Percentiles rank a stretch among this genome's conserved stretches.
Evolutionary conservation across 2,113 vertebrate genomes (phyloP).

Genomic region (Rallus limicola): DNA sequence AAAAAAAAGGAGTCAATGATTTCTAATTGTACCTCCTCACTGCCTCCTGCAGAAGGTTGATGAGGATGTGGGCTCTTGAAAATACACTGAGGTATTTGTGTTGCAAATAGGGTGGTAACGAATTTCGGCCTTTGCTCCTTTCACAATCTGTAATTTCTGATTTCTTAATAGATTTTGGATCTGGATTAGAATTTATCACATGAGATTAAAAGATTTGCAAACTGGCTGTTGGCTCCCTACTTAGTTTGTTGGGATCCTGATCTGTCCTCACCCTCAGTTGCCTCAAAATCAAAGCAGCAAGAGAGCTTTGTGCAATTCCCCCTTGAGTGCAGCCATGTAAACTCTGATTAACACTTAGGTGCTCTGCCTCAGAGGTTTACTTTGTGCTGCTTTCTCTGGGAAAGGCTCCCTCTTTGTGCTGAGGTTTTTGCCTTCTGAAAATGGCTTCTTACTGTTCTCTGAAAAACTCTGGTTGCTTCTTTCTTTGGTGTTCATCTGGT

Average conservation of each 20-base stretch:
- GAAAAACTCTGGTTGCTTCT: not conserved
- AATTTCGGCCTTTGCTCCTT: not conserved
- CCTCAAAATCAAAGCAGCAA: not conserved
- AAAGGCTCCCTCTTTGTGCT: not conserved
- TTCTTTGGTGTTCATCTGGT: not conserved
- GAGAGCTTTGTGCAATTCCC: not conserved
- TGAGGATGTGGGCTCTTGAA: not conserved
- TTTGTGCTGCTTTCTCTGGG: not conserved
- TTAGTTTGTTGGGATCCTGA: not conserved
- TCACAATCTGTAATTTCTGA: not conserved
- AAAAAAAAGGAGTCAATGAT: not conserved
- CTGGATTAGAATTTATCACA: not conserved
- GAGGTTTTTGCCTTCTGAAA: not conserved
- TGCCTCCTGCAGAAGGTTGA: not conserved
- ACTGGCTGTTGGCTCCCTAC: not conserved
- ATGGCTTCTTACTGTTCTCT: not conserved
- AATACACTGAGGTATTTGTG: not conserved
- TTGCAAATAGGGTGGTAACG: not conserved
- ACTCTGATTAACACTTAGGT: not conserved
- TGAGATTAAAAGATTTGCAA: not conserved
- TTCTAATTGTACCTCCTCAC: not conserved
- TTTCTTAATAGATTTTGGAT: not conserved
- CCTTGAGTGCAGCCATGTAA: not conserved
- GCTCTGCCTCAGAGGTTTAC: not conserved
- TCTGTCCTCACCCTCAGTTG: not conserved